Evolutionary conservation across 2,797 vertebrate genomes (phyloP).

Genomic region (Cuculus canorus): DNA sequence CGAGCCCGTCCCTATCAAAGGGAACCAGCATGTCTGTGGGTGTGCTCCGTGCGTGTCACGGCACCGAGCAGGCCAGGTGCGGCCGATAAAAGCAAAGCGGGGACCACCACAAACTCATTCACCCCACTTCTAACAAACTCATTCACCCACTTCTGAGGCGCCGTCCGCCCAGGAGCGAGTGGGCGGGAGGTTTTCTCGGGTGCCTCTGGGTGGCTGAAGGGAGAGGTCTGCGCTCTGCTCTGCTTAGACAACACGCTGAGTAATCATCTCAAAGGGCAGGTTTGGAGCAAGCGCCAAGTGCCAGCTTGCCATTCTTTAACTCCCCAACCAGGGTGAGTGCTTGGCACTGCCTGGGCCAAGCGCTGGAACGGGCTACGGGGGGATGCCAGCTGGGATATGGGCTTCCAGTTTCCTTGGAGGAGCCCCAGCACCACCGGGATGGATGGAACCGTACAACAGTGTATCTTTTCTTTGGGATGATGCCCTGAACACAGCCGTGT

Average conservation of each 20-base stretch:
- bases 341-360: accelerated
- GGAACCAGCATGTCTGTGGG: background rate
- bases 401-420: background rate
- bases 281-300: background rate
- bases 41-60: background rate
- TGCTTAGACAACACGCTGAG: background rate
- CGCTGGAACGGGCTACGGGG: background rate
- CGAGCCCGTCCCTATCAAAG: background rate
- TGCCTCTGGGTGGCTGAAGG: background rate
- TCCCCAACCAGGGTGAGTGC: background rate
- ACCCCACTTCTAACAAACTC: background rate
- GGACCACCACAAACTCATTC: background rate
- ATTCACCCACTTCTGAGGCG: background rate
- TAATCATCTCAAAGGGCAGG: background rate
- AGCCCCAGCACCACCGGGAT: background rate
- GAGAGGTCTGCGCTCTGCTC: background rate
- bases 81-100: background rate
- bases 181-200: background rate
- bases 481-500: background rate
- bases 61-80: slow-evolving; percentile 18
- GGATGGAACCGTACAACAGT: background rate
- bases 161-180: background rate
- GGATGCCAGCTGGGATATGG: accelerated
- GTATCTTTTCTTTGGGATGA: background rate
- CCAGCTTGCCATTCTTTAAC: background rate